A percentile compares a stretch with the other conserved stretches of the same genome.
phyloP scores from a whole-genome alignment of 2,113 vertebrate species.

The Cyanistes caeruleus region DNA sequence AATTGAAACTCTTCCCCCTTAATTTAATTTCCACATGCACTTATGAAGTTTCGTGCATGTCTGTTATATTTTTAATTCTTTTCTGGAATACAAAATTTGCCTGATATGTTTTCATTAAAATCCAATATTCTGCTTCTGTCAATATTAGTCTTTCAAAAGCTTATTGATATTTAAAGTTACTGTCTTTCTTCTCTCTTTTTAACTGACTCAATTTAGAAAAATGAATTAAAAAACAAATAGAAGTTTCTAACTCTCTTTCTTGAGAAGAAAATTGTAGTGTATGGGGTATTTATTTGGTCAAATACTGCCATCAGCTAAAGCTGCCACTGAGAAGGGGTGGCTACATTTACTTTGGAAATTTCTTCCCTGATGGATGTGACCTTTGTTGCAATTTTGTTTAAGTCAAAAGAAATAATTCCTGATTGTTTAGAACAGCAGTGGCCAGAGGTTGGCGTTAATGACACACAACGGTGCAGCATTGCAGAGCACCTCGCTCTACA shows the following conservation, averaged over 20 bases:
- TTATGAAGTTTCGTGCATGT: background rate
- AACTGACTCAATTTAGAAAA: background rate
- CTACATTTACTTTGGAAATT: background rate
- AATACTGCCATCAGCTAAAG: background rate
- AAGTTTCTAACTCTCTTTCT: background rate
- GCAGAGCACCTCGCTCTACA: background rate
- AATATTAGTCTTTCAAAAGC: background rate
- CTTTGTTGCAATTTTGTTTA: background rate
- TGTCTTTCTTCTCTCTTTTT: background rate
- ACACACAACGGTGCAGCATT: background rate
- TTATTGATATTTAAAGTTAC: background rate
- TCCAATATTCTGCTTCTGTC: background rate
- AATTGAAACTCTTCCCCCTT: background rate
- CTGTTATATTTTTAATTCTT: background rate
- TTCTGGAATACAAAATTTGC: background rate
- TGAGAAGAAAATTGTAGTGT: background rate
- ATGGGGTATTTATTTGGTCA: background rate
- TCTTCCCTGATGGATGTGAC: background rate
- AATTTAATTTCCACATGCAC: background rate
- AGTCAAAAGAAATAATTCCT: background rate
- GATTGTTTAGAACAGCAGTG: background rate
- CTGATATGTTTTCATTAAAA: background rate
- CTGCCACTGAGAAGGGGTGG: background rate
- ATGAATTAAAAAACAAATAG: background rate
- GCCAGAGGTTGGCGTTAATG: background rate